Base-by-base conservation (phyloP, 2,113 vertebrate genomes). In the Tilapia sparmanii region DNA sequence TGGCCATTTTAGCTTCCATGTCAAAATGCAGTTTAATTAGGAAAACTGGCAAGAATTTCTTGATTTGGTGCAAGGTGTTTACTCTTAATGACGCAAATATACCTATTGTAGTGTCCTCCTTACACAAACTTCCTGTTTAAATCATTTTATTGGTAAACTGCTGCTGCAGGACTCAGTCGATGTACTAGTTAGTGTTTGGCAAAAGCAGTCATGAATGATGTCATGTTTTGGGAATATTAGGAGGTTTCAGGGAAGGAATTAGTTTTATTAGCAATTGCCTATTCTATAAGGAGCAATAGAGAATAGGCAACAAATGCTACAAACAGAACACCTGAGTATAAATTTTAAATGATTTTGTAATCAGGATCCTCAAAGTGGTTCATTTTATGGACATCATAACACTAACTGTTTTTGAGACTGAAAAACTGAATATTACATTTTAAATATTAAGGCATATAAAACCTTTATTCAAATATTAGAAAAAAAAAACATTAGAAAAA, bases 1-100 rank as follows among this genome's bases (percentile, higher is more conserved):
- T 45, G 55, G 84, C 81, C 92, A 84, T 90, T 87, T 90, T 83
- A 35, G 10, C 55, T 54, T 91, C 33, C 15, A 53, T 26, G 35
- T 82, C n/a, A 80, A 87, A 90, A 89, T 29, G 5, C 15, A 38
- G 13, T 40, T 86, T 76, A 52, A 84, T 5, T 80, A 8, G 53
- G 86, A 33, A 84, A 90, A 81, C 11, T 61, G 38, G 13, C 8
- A 26, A 31, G 16, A 11, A 61, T 80, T 82, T 82, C 4, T 53
- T 4, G 24, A 12, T 61, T 15, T 83, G 29, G 66, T 59, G 6
- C 13, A 33, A 4, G 12, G 33, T 76, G 13, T 13, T 45, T 42
- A 26, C 76, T 73, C 18, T 4, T 45, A 19, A 68, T 83, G 35
- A 26, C 19, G 3, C 24, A 4, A 76, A 31, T 31, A 31, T 50